These are phyloP conservation scores for Zaprionus nigranus DNA, from an alignment of 1,140 invertebrate species.

Conservation along the genomic window DNA sequence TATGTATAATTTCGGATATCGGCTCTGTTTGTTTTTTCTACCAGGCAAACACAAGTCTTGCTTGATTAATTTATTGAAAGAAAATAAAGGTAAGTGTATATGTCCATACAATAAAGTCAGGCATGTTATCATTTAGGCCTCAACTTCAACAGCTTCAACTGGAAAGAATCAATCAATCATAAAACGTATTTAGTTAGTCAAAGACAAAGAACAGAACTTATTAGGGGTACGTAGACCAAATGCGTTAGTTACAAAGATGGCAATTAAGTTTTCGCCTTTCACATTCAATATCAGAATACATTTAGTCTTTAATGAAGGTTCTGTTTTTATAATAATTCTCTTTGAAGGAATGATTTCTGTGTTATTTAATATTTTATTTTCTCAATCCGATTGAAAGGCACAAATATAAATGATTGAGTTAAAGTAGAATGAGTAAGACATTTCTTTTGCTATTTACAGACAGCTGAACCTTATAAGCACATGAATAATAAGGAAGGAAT, in stretches of 20 bases:
- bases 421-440: conserved; percentile 25
- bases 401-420: conserved; percentile 5
- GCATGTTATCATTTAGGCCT: conserved; percentile 84
- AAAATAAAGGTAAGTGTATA: conserved; percentile 68
- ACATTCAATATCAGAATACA: conserved; percentile 11
- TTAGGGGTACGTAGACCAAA: conserved; percentile 67
- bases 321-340: neutral
- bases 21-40: conserved; percentile 59
- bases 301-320: conserved; percentile 1
- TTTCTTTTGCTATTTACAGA: conserved; percentile 59
- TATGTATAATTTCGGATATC: conserved; percentile 62
- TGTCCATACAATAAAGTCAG: conserved; percentile 82
- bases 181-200: conserved; percentile 80
- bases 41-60: conserved; percentile 73
- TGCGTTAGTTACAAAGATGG: conserved; percentile 61
- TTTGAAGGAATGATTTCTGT: neutral
- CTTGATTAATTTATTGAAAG: conserved; percentile 68
- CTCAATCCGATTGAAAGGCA: neutral
- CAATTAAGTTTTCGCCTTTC: conserved; percentile 40
- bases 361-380: conserved; percentile 1
- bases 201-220: conserved; percentile 73
- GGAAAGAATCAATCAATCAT: conserved; percentile 84
- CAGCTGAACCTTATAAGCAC: conserved; percentile 50
- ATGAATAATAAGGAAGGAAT: conserved; percentile 13
- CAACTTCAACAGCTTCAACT: conserved; percentile 84